Base-by-base conservation (phyloP, 2,797 vertebrate species). In the Tangara arthus region DNA sequence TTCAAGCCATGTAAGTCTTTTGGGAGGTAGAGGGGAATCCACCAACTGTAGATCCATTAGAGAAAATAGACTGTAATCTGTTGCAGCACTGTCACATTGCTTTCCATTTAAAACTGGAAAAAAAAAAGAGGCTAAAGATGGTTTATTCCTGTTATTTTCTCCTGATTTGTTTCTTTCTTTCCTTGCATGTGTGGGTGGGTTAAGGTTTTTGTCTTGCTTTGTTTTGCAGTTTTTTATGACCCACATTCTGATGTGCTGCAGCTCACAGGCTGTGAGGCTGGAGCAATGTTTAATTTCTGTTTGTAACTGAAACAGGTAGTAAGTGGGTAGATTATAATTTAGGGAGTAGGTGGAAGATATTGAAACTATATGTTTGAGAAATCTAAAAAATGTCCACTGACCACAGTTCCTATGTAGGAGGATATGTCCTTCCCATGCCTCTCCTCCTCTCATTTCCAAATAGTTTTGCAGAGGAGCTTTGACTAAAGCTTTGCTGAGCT, bases 1-100 rank as follows among this genome's bases (percentile, higher is more conserved):
- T 79, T 93, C 44, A 71, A 88, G 42, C 26, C 35, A 12, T 84
- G 1, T 61, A 87, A 89, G 44, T 53, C 55, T 72, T 94, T 66
- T 65, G 39, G 77, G 88, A 88, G 15, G 30, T 49, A 70, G 47
- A 75, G 30, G 37, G 32, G 35, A 65, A 81, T 65, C 87, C 87
- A 93, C 52, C 26, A 86, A 69, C 42, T 89, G 65, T 72, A 91
- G 65, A 66, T 94, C 32, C 86, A 52, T 86, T 50, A 72, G 55
- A 79, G 70, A 86, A 94, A 90, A 91, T 55, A 82, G 80, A 59
- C 59, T 94, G 81, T 90, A 73, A 93, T 86, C 90, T 90, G 21
- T 91, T 94, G 64, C 66, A 89, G 77, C 34, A 44, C 30, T 94
- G 72, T 76, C 55, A 65, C 77, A 76, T 9, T 88, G 80, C 19